Evolutionary conservation across 2,113 vertebrate species (phyloP).

Genomic region (Platichthys flesus): DNA sequence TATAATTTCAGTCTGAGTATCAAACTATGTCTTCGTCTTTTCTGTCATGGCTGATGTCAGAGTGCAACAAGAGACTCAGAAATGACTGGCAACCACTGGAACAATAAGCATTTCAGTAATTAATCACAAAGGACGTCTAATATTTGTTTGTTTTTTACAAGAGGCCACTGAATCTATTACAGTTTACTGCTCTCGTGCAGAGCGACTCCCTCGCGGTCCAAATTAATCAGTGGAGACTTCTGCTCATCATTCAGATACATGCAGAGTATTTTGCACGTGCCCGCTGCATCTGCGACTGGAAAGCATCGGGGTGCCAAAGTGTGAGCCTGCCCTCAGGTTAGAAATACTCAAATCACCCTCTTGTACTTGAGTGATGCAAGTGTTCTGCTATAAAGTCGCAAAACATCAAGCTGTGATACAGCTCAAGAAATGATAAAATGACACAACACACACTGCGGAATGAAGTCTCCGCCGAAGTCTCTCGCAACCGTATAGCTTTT

Average conservation of each 20-base stretch:
- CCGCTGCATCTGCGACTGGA: conserved; percentile 11
- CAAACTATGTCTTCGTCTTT: not conserved
- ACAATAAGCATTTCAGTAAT: conserved; percentile 36
- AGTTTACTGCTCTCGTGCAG: conserved; percentile 28
- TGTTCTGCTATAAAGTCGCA: not conserved
- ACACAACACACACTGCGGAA: not conserved
- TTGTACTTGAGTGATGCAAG: conserved; percentile 8
- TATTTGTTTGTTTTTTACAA: not conserved
- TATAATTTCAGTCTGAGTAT: not conserved
- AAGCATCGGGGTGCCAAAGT: conserved; percentile 20
- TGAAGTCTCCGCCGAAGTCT: conserved; percentile 8
- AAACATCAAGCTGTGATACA: not conserved
- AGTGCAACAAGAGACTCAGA: not conserved
- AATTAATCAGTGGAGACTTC: conserved; percentile 29
- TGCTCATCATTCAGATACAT: conserved; percentile 18
- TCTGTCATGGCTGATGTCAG: not conserved
- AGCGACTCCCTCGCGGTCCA: conserved; percentile 20
- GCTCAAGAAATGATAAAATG: not conserved
- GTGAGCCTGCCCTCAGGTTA: not conserved
- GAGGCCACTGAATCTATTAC: not conserved
- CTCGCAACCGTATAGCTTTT: not conserved
- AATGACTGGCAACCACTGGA: conserved; percentile 10
- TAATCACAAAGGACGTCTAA: conserved; percentile 35
- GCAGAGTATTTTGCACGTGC: not conserved
- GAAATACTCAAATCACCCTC: conserved; percentile 15